phyloP scores from a whole-genome alignment of 2,888 invertebrate genomes.

The Cheilosia urbana region DNA sequence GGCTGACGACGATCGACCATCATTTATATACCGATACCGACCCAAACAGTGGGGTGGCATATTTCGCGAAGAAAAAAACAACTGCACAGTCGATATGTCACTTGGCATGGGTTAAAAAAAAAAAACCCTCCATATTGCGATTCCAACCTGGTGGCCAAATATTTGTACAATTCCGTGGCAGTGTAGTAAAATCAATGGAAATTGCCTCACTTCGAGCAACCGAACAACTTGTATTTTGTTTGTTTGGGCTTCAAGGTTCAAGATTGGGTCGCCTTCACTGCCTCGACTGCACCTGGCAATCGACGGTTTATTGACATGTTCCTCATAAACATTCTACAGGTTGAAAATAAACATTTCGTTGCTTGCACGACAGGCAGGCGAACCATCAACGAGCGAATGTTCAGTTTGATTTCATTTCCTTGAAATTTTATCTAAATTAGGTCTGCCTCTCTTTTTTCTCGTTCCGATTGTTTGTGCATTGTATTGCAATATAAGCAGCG shows the following conservation, averaged over 20 bases:
- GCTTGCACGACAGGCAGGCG: slow-evolving; percentile 41
- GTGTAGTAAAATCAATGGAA: slow-evolving; percentile 62
- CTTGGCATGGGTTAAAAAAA: slow-evolving; percentile 5
- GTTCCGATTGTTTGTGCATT: slow-evolving; percentile 7
- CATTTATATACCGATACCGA: neutral
- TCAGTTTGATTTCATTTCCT: slow-evolving; percentile 65
- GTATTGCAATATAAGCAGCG: neutral
- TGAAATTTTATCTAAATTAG: slow-evolving; percentile 39
- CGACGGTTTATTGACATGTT: slow-evolving; percentile 42
- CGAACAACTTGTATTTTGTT: slow-evolving; percentile 38
- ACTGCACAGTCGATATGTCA: neutral
- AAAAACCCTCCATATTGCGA: too few relatives aligned
- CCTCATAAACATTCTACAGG: slow-evolving; percentile 73
- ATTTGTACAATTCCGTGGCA: slow-evolving; percentile 46
- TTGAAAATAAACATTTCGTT: slow-evolving; percentile 66
- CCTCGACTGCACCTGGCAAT: too few relatives aligned
- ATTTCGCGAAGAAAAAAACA: neutral
- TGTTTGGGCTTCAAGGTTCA: slow-evolving; percentile 47
- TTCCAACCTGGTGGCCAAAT: slow-evolving; percentile 7
- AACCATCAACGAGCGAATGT: slow-evolving; percentile 35
- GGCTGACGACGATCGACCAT: slow-evolving; percentile 22
- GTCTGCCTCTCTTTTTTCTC: slow-evolving; percentile 2
- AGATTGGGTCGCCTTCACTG: slow-evolving; percentile 15
- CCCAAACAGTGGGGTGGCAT: neutral
- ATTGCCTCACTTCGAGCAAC: slow-evolving; percentile 46